phyloP scores from a whole-genome alignment of 2,113 vertebrate species.

The Cryptoleucopteryx plumbea region DNA sequence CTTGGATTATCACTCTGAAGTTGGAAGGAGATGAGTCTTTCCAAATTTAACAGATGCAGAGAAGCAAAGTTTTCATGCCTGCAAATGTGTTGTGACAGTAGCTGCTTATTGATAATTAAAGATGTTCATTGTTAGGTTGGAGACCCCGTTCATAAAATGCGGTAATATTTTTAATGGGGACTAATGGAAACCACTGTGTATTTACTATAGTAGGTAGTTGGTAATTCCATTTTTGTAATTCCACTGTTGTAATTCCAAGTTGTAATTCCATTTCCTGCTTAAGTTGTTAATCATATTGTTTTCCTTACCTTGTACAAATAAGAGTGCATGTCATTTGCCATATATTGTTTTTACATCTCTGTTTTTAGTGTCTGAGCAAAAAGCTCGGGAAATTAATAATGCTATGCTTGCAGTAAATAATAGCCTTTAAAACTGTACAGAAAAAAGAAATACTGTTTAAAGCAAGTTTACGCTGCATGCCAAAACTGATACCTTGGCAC shows the following conservation, averaged over 20 bases:
- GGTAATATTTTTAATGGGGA: neutral
- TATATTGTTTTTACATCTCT: neutral
- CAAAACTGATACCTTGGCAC: neutral
- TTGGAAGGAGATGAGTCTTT: neutral
- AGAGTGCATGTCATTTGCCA: neutral
- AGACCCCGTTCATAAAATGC: neutral
- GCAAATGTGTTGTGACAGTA: neutral
- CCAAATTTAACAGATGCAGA: neutral
- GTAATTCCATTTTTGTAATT: neutral
- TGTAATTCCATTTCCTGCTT: neutral
- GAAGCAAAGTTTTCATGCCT: neutral
- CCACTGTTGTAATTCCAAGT: too few relatives aligned
- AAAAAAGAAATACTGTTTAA: neutral
- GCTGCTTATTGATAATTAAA: neutral
- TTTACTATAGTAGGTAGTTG: neutral
- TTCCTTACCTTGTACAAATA: neutral
- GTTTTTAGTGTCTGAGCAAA: neutral
- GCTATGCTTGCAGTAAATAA: neutral
- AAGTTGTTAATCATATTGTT: neutral
- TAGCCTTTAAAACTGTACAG: neutral
- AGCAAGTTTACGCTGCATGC: neutral
- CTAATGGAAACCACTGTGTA: neutral
- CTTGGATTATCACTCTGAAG: neutral
- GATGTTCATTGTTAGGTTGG: neutral
- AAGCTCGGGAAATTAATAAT: neutral